Evolutionary conservation across 2,888 invertebrate genomes (phyloP).

Genomic region (Acanthosoma haemorrhoidale): DNA sequence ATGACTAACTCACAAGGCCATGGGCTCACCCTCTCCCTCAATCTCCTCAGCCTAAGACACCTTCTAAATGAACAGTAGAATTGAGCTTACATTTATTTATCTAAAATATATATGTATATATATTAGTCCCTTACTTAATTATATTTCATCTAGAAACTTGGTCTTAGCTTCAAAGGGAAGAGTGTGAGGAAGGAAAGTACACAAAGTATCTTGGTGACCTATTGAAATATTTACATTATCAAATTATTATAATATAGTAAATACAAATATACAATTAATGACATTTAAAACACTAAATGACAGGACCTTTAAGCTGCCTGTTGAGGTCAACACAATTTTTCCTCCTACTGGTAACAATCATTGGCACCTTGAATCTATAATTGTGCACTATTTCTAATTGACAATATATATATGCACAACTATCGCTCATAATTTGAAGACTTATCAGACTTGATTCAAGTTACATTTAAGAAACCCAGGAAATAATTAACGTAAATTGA

Average conservation of each 20-base stretch:
- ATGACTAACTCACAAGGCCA: constrained; percentile 31
- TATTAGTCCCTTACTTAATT: constrained; percentile 25
- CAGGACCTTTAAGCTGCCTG: not conserved
- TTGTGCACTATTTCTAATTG: constrained; percentile 19
- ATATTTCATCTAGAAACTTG: constrained; percentile 27
- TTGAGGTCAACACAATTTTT: constrained; percentile 6
- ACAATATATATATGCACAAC: constrained; percentile 17
- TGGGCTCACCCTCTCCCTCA: constrained; percentile 28
- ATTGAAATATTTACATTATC: constrained; percentile 19
- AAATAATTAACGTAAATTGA: not conserved
- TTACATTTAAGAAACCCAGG: not conserved
- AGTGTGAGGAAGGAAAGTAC: constrained; percentile 22
- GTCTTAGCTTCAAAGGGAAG: constrained; percentile 27
- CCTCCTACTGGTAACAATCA: constrained; percentile 24
- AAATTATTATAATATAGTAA: constrained; percentile 20
- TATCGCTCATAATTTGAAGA: constrained; percentile 14
- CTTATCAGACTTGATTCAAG: constrained; percentile 22
- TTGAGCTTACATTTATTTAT: constrained; percentile 31
- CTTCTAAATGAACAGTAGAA: constrained; percentile 26
- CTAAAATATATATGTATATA: constrained; percentile 27
- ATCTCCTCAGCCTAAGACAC: constrained; percentile 7
- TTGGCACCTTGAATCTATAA: constrained; percentile 25
- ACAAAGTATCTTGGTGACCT: constrained; percentile 7
- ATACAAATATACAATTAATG: constrained; percentile 30
- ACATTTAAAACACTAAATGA: constrained; percentile 18